Evolutionary conservation across 2,113 vertebrate genomes (phyloP), one percentile per base, ranked within the genome.

Genomic region (Salvator merianae): DNA sequence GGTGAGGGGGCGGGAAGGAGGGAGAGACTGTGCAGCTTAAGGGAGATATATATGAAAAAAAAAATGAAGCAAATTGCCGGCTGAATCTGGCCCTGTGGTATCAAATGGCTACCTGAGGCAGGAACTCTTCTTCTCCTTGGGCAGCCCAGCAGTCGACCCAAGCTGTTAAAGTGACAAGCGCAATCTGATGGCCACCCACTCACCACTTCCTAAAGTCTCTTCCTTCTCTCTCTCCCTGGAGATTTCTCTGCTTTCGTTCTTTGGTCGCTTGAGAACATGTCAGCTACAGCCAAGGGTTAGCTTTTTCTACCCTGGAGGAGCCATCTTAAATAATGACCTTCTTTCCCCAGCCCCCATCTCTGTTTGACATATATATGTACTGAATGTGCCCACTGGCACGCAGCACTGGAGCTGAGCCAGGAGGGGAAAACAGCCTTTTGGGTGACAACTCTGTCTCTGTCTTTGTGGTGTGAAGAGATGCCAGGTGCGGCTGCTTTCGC

Each of bases 271-370:
- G 65, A 59, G 69, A 34, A 71, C 9, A 24, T 55, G 22, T 20
- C 6, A 7, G 7, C 30, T 14, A 32, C 24, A 28, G n/a, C 72
- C 22, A 1, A 32, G 28, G 32, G 14, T 70, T 84, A 55, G 32
- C 12, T 72, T 70, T 70, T 66, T 32, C 30, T 50, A 22, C n/a
- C 40, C 85, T 75, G 59, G 32, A 65, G 88, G 87, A 92, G 92
- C 93, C 91, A 93, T 93, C 81, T 94, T 92, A 79, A 80, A 50
- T 32, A 63, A n/a, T 12, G 7, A 43, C 40, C 74, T 34, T 79
- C 84, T 70, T 79, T 79, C 47, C 78, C 62, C 20, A 59, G 55
- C 55, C 3, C 65, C 77, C 8, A 24, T 5, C 77, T 68, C 72
- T 20, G 26, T n/a, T 65, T 69, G 30, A 40, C 80, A 28, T 62